A percentile compares a stretch with the other conserved stretches of the same genome.
Conservation (phyloP, 2,888 invertebrate genomes). For the Mythimna vitellina region DNA sequence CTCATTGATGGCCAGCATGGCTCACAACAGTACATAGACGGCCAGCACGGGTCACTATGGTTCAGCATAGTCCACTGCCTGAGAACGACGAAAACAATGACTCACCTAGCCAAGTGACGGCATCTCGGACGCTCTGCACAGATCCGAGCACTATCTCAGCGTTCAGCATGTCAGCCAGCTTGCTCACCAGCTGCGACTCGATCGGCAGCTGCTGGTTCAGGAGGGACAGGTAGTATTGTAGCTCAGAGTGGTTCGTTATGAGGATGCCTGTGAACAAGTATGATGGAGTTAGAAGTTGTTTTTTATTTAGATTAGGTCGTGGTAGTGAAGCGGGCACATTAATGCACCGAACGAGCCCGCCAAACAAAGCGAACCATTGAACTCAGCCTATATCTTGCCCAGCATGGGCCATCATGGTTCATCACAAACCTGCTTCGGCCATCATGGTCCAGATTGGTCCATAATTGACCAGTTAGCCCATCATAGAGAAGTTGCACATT, state of each 20-base stretch:
- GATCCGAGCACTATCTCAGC: slow-evolving; percentile 99
- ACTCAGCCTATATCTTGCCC: slow-evolving; percentile 92
- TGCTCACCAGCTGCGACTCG: slow-evolving; percentile 98
- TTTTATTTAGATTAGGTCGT: no score
- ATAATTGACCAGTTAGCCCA: no score
- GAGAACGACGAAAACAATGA: background rate
- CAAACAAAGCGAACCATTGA: no score
- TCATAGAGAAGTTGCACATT: no score
- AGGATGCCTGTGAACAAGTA: slow-evolving; percentile 93
- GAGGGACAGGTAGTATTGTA: slow-evolving; percentile 99
- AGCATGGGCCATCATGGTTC: background rate
- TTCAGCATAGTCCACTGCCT: background rate
- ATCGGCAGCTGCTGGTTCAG: slow-evolving; percentile 99
- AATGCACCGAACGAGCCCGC: no score
- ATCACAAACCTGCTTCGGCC: background rate
- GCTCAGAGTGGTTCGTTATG: slow-evolving; percentile 99
- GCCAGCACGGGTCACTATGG: background rate
- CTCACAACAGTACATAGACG: background rate
- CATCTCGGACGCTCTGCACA: slow-evolving; percentile 96
- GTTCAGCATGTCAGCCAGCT: slow-evolving; percentile 98
- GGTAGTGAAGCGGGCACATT: no score
- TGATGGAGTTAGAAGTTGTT: background rate
- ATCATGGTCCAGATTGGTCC: background rate
- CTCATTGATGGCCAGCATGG: background rate
- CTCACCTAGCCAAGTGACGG: slow-evolving; percentile 97